Evolutionary conservation across 2,113 vertebrate species (phyloP).

Genomic region (Ploceus nigricollis): DNA sequence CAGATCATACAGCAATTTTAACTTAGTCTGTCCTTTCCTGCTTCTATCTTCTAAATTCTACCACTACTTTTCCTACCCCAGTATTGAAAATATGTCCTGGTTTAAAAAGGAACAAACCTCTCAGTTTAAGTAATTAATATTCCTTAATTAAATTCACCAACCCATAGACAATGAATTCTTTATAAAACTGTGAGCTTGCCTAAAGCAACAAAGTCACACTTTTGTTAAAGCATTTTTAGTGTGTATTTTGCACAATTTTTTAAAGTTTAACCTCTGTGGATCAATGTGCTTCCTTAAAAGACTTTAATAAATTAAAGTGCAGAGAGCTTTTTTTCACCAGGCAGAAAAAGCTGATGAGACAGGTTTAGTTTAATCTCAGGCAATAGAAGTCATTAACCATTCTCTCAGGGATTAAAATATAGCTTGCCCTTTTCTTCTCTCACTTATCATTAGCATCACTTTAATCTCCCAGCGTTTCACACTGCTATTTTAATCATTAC

Average conservation of each 20-base stretch:
- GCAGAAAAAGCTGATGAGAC: slow-evolving; percentile 99
- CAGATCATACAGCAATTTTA: slow-evolving; percentile 26
- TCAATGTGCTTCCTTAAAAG: slow-evolving; percentile 99
- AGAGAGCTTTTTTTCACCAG: slow-evolving; percentile 91
- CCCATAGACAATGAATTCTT: slow-evolving; percentile 90
- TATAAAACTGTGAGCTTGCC: slow-evolving; percentile 80
- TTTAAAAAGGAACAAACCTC: slow-evolving; percentile 85
- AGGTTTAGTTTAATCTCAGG: slow-evolving; percentile 99
- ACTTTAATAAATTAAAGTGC: slow-evolving; percentile 99
- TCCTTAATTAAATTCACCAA: slow-evolving; percentile 93
- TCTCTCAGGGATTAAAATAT: slow-evolving; percentile 99
- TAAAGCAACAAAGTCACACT: slow-evolving; percentile 91
- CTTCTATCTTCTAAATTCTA: neutral
- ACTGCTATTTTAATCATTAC: slow-evolving; percentile 99
- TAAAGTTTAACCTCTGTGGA: slow-evolving; percentile 99
- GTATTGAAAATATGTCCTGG: slow-evolving; percentile 69
- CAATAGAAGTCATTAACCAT: slow-evolving; percentile 99
- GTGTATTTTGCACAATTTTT: slow-evolving; percentile 93
- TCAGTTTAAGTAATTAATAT: slow-evolving; percentile 93
- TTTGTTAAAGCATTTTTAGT: slow-evolving; percentile 90
- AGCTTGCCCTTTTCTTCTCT: slow-evolving; percentile 99
- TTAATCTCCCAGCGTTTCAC: slow-evolving; percentile 99
- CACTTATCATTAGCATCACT: slow-evolving; percentile 99
- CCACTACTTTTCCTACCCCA: slow-evolving; percentile 11
- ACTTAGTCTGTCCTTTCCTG: slow-evolving; percentile 39